Evolutionary conservation across 2,797 vertebrate genomes (phyloP).

Genomic region (Enteromius fasciolatus): DNA sequence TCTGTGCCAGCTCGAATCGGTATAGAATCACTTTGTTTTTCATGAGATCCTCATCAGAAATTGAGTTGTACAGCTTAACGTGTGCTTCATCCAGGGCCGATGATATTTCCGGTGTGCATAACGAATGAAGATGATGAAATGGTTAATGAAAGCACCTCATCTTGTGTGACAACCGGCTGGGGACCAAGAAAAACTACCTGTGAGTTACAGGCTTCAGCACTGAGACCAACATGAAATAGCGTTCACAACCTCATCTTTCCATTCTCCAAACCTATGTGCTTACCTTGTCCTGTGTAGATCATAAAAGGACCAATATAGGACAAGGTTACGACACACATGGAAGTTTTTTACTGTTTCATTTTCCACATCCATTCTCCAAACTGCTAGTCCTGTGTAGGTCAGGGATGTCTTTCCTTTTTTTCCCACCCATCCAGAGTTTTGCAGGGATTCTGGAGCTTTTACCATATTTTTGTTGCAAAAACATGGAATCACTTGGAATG

Average conservation of each 20-base stretch:
- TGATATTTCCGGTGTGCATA: slow-evolving; percentile 67
- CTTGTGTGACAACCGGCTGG: slow-evolving; percentile 74
- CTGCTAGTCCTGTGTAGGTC: too few species aligned
- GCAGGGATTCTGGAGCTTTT: too few species aligned
- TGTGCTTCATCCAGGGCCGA: slow-evolving; percentile 59
- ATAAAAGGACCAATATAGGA: too few species aligned
- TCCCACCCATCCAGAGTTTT: too few species aligned
- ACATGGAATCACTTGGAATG: neutral
- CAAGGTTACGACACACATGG: too few species aligned
- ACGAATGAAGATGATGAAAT: slow-evolving; percentile 66
- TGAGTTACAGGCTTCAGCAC: slow-evolving; percentile 40
- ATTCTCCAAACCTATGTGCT: neutral
- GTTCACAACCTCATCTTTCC: neutral
- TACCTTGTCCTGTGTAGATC: neutral
- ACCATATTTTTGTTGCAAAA: neutral
- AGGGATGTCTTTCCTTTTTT: too few species aligned
- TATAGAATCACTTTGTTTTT: slow-evolving; percentile 41
- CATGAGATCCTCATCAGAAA: too few species aligned
- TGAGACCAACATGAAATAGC: neutral
- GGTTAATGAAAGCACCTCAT: slow-evolving; percentile 63
- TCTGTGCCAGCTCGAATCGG: slow-evolving; percentile 59
- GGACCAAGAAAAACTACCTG: slow-evolving; percentile 58
- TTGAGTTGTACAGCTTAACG: neutral
- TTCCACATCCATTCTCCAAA: too few species aligned
- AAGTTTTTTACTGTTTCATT: too few species aligned